These are phyloP conservation scores for Labeo catla DNA, from an alignment of 2,113 vertebrate genomes.

Conservation along the genomic window DNA sequence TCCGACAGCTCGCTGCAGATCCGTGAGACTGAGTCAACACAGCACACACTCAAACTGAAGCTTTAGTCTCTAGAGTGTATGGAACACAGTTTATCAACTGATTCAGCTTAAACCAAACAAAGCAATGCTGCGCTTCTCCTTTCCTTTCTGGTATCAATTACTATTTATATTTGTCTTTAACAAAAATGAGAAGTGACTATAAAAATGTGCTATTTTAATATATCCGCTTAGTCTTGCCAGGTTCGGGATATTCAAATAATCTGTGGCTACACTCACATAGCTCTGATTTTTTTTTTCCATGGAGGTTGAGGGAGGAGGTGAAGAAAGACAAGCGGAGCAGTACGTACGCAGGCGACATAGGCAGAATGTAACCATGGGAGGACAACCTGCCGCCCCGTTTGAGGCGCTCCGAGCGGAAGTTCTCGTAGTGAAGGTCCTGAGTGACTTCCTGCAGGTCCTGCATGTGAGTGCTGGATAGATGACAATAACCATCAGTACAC, in stretches of 20 bases:
- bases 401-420: constrained; percentile 97
- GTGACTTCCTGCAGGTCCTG: constrained; percentile 99
- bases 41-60: not conserved
- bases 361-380: constrained; percentile 74
- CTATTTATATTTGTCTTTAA: not conserved
- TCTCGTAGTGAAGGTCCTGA: constrained; percentile 98
- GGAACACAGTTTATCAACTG: not conserved
- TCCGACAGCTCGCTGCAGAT: not conserved
- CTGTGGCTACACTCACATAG: not conserved
- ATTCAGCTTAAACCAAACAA: not conserved
- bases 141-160: not conserved
- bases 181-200: constrained; percentile 16
- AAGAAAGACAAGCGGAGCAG: constrained; percentile 69
- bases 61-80: not conserved
- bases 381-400: constrained; percentile 94
- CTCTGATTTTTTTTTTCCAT: not conserved
- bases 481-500: not conserved
- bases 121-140: not conserved
- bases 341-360: constrained; percentile 78
- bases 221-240: not conserved
- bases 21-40: not conserved
- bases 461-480: constrained; percentile 89
- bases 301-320: constrained; percentile 65
- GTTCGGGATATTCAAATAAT: not conserved
- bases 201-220: not conserved